Percentiles rank a stretch among this genome's conserved stretches.
phyloP scores from a whole-genome alignment of 53 echinoderm and acorn worm genomes.

The Apostichopus leukothele region DNA sequence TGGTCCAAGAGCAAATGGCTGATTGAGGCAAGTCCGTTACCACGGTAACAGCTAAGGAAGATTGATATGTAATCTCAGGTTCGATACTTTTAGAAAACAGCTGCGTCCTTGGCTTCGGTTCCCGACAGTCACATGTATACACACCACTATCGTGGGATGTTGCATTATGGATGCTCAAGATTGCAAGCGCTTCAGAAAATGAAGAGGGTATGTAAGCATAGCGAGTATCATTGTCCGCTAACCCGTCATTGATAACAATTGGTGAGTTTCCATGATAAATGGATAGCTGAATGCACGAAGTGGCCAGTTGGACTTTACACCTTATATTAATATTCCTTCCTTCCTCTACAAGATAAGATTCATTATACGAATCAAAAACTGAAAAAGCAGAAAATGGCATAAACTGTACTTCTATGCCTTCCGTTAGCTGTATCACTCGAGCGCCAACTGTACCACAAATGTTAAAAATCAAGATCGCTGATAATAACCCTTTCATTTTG shows the following conservation, averaged over 20 bases:
- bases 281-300: background rate
- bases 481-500: too few relatives aligned
- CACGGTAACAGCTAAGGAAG: background rate
- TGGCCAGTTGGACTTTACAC: background rate
- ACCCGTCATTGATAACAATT: background rate
- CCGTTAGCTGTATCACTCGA: background rate
- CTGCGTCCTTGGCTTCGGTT: background rate
- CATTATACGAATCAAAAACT: background rate
- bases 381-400: background rate
- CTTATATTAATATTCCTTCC: background rate
- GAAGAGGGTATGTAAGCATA: background rate
- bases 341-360: background rate
- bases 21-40: background rate
- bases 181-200: background rate
- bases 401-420: background rate
- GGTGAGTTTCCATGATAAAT: background rate
- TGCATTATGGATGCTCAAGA: background rate
- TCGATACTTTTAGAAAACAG: background rate
- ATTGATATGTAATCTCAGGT: background rate
- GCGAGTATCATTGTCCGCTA: background rate
- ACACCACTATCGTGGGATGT: background rate
- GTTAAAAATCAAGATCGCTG: background rate
- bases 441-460: background rate
- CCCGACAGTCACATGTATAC: slow-evolving; percentile 1
- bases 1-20: background rate